Evolutionary conservation across 2,113 vertebrate species (phyloP).

Genomic region (Misgurnus anguillicaudatus): DNA sequence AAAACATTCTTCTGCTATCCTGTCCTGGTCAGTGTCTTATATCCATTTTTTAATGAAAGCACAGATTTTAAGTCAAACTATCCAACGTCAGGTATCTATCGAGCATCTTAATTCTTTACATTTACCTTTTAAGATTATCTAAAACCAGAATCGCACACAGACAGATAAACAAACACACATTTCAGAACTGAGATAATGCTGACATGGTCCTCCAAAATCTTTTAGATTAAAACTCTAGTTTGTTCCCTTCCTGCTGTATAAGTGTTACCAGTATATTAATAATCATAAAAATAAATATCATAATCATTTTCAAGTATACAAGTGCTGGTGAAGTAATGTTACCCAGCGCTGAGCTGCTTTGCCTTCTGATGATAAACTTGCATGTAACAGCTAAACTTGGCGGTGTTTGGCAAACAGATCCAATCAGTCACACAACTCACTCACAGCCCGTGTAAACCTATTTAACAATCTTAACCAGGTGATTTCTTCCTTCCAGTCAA

Average conservation of each 20-base stretch:
- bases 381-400: background rate
- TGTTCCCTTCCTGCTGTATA: slow-evolving; percentile 70
- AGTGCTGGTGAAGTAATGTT: slow-evolving; percentile 3
- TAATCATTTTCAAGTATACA: slow-evolving; percentile 54
- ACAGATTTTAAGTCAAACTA: background rate
- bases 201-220: slow-evolving; percentile 18
- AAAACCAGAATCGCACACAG: background rate
- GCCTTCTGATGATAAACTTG: background rate
- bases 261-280: slow-evolving; percentile 52
- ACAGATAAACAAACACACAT: background rate
- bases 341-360: background rate
- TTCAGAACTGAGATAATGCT: background rate
- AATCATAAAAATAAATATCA: slow-evolving; percentile 38
- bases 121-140: background rate
- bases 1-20: background rate
- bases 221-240: slow-evolving; percentile 34
- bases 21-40: background rate
- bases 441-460: background rate
- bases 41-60: background rate
- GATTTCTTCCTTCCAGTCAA: background rate
- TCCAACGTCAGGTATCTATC: background rate
- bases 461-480: background rate
- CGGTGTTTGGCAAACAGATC: slow-evolving; percentile 5
- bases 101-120: background rate
- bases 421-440: background rate